Evolutionary conservation across 2,888 invertebrate species (phyloP), one percentile per base, ranked within the genome.

Genomic region (Athalia rosae): DNA sequence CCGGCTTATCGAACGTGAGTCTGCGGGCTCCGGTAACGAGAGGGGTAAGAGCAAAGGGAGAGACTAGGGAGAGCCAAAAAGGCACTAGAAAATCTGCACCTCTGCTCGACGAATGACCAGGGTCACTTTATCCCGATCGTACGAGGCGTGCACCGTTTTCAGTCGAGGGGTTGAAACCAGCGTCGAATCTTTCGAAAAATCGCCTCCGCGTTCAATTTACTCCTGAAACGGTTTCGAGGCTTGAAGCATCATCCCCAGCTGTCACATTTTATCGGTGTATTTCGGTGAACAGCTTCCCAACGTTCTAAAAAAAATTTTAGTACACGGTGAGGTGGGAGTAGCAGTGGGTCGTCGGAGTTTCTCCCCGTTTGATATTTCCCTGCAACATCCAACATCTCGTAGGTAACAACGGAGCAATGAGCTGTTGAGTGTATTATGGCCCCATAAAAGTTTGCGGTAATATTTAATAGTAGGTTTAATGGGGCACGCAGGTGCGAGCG

Each of bases 381-480:
- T 13, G 61, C 8, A 61, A 48, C 61, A 71, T 71, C 71, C n/a
- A 71, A 58, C 56, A 71, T 28, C 67, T 50, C 67, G 67, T 15
- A 69, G 69, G 69, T 53, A 56, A 13, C 43, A 45, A 4, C 41
- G 48, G 71, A 56, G 76, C 78, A 74, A 79, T 73, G 79, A 81
- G 79, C 78, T 79, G 81, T 80, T 80, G 83, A 83, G 81, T 78
- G 80, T 82, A 82, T 85, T 81, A 83, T 81, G 82, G 78, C 82
- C 80, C 83, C 85, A 82, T 85, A 84, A 85, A 85, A 82, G 80
- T 79, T 80, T 79, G 78, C 78, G 79, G 81, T 83, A 84, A 84
- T 85, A 85, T 84, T 84, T 83, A 85, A 83, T 83, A 83, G 82
- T 81, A 81, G 81, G 84, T 82, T 84, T 85, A 85, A 85, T 83